Conservation (phyloP, 1,140 invertebrate genomes). For the Papilio helenus region DNA sequence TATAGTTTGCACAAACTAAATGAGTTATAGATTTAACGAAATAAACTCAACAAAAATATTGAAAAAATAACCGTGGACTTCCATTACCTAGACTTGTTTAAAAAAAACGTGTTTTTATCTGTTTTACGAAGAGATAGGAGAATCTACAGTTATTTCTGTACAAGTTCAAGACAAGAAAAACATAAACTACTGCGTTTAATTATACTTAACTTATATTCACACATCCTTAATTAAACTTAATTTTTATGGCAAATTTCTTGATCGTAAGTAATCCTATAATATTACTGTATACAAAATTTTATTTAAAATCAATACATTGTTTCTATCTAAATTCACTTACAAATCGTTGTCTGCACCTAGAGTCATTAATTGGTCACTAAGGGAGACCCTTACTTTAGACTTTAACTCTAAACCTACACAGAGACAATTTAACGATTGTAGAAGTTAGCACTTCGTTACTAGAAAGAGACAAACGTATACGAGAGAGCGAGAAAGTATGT, state of each 20-base stretch:
- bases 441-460: background rate
- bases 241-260: background rate
- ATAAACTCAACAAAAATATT: background rate
- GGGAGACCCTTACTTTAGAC: too few relatives aligned
- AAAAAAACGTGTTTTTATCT: background rate
- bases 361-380: too few relatives aligned
- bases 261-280: background rate
- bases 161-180: background rate
- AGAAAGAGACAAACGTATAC: background rate
- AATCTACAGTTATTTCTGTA: background rate
- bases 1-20: background rate
- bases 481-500: background rate
- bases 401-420: too few relatives aligned
- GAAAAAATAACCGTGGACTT: background rate
- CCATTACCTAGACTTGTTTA: background rate
- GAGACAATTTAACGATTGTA: too few relatives aligned
- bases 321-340: background rate
- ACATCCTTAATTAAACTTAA: background rate
- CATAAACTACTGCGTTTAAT: background rate
- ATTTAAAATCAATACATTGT: background rate
- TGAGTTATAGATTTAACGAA: background rate
- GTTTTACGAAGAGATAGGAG: background rate
- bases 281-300: constrained; percentile 7
- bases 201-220: background rate
- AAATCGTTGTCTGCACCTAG: background rate